Base-by-base conservation (phyloP, 1,140 invertebrate species). In the Aphaenogaster ashmeadi region DNA sequence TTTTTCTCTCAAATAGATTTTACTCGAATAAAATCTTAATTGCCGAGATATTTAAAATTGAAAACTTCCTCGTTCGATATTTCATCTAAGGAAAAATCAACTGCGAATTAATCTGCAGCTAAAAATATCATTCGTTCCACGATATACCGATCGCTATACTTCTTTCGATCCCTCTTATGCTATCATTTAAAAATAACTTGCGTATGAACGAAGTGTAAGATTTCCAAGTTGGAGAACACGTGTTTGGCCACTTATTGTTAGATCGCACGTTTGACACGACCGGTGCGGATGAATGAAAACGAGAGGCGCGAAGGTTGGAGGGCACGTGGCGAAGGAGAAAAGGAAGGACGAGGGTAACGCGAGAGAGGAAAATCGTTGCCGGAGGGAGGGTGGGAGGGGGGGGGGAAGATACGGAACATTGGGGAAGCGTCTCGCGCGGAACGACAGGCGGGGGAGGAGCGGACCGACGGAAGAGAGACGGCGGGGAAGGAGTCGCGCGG, bases 261-360 rank as follows among this genome's bases (percentile, higher is more conserved):
- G 36, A 15, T 66, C 33, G 78, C 38, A 15, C 38, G 62, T 38
- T 83, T 47, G 52, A 83, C 38, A 72, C 38, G 52, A 13, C 6
- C 21, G 62, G 64, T 33, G 27, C 21, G 80, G 50, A 81, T 87
- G 85, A 87, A 87, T 87, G 85, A 81, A 86, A 87, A 86, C 58
- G 84, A 44, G 75, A 79, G 36, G 52, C 3, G n/a, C 36, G 64
- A 69, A 80, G 77, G 75, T 86, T 66, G 84, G 47, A 78, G 83
- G 62, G 84, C 83, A 77, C 83, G 60, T 64, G 74, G 56, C 13
- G 62, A 44, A 77, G 66, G 47, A 52, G 80, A 74, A 27, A 41
- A 52, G n/a, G 44, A 52, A 64, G 38, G 36, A 47, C 2, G 44
- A 44, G 18, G 27, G 18, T 21, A 85, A 50, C 9, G n/a, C 13